Percentiles rank a stretch among this genome's conserved stretches.
phyloP scores from a whole-genome alignment of 2,797 vertebrate species.

The Sylvilagus floridanus region DNA sequence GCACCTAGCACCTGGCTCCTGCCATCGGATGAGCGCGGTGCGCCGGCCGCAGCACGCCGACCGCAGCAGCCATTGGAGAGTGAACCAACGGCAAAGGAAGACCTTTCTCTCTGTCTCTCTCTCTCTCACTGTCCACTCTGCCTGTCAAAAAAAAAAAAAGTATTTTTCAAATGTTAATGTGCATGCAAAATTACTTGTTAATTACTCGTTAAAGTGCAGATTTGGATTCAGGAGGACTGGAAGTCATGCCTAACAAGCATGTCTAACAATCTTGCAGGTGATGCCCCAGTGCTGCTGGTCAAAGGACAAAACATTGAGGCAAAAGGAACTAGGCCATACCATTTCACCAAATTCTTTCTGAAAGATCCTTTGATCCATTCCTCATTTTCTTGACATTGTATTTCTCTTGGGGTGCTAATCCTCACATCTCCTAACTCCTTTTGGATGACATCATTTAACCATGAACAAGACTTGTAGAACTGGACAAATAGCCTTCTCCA shows the following conservation, averaged over 20 bases:
- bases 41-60: too few species aligned
- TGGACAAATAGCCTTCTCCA: background rate
- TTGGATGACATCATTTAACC: slow-evolving; percentile 36
- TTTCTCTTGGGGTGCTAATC: slow-evolving; percentile 2
- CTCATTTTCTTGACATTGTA: background rate
- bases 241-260: background rate
- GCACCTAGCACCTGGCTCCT: too few species aligned
- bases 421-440: background rate
- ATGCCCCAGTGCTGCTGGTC: background rate
- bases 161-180: slow-evolving; percentile 42
- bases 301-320: background rate
- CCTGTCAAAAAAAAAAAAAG: too few species aligned
- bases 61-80: too few species aligned
- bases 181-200: background rate
- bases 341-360: slow-evolving; percentile 15
- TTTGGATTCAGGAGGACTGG: background rate
- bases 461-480: background rate
- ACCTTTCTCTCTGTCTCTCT: too few species aligned
- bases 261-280: slow-evolving; percentile 18
- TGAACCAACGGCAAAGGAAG: too few species aligned
- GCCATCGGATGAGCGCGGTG: too few species aligned
- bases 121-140: too few species aligned
- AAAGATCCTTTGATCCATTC: background rate
- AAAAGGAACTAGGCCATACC: background rate
- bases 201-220: slow-evolving; percentile 13